phyloP scores from a whole-genome alignment of 2,888 invertebrate genomes.

The Drosophila helvetica region DNA sequence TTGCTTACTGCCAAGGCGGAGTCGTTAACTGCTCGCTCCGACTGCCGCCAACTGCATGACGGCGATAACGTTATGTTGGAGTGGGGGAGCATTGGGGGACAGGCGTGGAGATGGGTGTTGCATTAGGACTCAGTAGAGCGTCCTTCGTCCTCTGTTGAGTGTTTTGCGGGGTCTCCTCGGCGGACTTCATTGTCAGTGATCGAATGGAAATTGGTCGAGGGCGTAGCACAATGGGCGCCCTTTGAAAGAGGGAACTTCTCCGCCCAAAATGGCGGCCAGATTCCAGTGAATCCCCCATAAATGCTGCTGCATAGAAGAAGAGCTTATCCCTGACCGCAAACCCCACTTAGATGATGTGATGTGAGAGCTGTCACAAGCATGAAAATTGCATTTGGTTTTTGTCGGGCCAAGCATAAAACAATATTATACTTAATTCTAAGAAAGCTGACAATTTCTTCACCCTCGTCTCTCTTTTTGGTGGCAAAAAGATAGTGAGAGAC shows the following conservation, averaged over 20 bases:
- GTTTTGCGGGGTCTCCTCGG: background rate
- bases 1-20: conserved; percentile 52
- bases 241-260: background rate
- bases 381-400: conserved; percentile 53
- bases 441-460: conserved; percentile 39
- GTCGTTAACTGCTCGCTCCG: conserved; percentile 44
- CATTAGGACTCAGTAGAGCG: conserved; percentile 18
- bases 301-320: background rate
- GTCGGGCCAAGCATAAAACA: conserved; percentile 34
- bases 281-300: background rate
- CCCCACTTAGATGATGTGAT: conserved; percentile 35
- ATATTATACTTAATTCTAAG: conserved; percentile 43
- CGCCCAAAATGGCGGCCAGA: background rate
- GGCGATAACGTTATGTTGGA: conserved; percentile 57
- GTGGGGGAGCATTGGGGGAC: background rate
- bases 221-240: background rate
- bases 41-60: conserved; percentile 63
- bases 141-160: conserved; percentile 1
- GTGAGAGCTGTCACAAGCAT: conserved; percentile 33
- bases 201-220: conserved; percentile 32
- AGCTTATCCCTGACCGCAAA: conserved; percentile 1
- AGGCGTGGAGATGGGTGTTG: conserved; percentile 18
- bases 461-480: background rate
- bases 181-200: conserved; percentile 2
- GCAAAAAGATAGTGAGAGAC: background rate